These are phyloP conservation scores for Heteropelma amictum DNA, from an alignment of 2,888 invertebrate genomes.

Conservation along the genomic window DNA sequence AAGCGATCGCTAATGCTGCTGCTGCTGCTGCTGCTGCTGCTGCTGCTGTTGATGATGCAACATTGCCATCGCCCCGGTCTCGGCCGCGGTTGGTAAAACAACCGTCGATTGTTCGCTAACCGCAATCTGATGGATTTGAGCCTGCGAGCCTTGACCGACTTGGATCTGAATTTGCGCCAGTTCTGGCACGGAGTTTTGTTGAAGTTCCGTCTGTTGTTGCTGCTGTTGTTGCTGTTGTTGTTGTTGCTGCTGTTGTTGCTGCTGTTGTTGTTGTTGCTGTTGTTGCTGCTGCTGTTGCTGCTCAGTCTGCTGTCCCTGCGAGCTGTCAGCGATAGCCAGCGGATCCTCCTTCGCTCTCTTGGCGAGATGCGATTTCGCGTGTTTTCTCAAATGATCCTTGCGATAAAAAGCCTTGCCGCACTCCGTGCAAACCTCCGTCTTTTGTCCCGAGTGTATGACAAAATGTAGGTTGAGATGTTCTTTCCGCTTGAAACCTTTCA, in stretches of 20 bases:
- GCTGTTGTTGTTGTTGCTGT: conserved; percentile 70
- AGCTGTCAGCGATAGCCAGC: conserved; percentile 64
- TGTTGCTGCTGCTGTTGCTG: conserved; percentile 65
- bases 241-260: conserved; percentile 70
- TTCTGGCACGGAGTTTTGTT: conserved; percentile 67
- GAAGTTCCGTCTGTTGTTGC: conserved; percentile 67
- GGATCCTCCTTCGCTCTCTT: conserved; percentile 86
- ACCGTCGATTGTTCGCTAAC: conserved; percentile 78
- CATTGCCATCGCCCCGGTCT: conserved; percentile 77
- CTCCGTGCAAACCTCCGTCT: conserved; percentile 88
- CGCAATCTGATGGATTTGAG: conserved; percentile 75
- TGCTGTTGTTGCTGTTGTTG: conserved; percentile 69
- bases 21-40: conserved; percentile 78
- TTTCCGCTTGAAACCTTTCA: conserved; percentile 89
- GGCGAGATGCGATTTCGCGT: conserved; percentile 88
- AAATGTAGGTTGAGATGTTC: conserved; percentile 91
- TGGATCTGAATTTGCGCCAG: conserved; percentile 68
- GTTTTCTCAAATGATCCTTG: conserved; percentile 89
- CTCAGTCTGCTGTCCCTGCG: conserved; percentile 73
- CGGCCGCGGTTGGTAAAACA: conserved; percentile 80
- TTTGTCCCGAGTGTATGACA: conserved; percentile 91
- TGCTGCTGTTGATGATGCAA: conserved; percentile 78
- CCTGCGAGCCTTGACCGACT: conserved; percentile 75
- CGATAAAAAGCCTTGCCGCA: conserved; percentile 90
- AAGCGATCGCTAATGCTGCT: conserved; percentile 67